phyloP scores from a whole-genome alignment of 2,888 invertebrate species.

The Elmis aenea region DNA sequence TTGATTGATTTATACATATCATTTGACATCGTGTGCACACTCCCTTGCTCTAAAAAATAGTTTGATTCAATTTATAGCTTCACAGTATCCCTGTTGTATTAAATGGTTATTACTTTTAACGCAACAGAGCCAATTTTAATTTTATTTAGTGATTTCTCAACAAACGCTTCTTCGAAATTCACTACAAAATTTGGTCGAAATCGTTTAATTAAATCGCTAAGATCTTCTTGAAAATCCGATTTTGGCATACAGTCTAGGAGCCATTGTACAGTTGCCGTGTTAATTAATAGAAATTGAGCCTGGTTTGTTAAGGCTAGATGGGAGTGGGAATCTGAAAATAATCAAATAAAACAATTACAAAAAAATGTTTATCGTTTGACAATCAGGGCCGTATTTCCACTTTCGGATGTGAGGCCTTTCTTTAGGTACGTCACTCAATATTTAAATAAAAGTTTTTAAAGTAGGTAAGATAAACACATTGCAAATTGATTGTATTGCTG shows the following conservation, averaged over 20 bases:
- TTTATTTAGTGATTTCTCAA: constrained; percentile 68
- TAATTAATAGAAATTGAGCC: constrained; percentile 81
- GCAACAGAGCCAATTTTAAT: constrained; percentile 60
- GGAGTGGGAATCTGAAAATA: constrained; percentile 29
- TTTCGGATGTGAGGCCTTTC: too few relatives aligned
- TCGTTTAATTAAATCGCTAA: constrained; percentile 63
- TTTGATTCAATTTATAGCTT: constrained; percentile 1
- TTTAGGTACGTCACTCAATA: too few relatives aligned
- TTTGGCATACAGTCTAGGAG: constrained; percentile 57
- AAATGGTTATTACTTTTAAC: constrained; percentile 54
- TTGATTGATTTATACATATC: constrained; percentile 89
- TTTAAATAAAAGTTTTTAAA: too few relatives aligned
- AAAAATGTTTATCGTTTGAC: too few relatives aligned
- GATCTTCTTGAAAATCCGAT: constrained; percentile 48
- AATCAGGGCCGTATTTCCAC: too few relatives aligned
- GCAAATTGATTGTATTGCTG: too few relatives aligned
- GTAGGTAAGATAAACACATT: too few relatives aligned
- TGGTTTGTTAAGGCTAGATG: constrained; percentile 70
- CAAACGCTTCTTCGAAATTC: constrained; percentile 65
- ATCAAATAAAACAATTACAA: constrained; percentile 5
- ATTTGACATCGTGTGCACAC: constrained; percentile 90
- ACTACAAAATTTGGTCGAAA: constrained; percentile 91
- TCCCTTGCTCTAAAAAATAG: constrained; percentile 61
- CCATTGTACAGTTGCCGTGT: constrained; percentile 70
- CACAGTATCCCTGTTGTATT: too few relatives aligned